Conservation (phyloP, 2,113 vertebrate species). For the Phaethon lepturus region DNA sequence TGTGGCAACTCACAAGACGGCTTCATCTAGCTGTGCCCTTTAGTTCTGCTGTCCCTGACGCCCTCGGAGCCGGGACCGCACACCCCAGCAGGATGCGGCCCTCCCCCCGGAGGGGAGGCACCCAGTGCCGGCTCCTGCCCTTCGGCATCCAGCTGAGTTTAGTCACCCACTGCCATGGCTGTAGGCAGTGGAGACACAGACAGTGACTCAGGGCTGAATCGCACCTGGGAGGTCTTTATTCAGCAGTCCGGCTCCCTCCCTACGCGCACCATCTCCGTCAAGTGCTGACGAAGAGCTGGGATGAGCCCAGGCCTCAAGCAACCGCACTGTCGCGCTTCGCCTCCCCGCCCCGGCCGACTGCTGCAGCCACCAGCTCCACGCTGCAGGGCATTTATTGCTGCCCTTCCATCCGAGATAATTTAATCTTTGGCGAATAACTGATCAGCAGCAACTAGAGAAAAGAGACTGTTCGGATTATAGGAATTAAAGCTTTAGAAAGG, state of each 20-base stretch:
- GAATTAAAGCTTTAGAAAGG: slow-evolving; percentile 21
- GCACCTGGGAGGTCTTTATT: not conserved
- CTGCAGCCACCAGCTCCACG: not conserved
- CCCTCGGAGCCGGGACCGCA: fast-evolving
- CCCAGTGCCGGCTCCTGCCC: fast-evolving
- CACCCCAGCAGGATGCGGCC: fast-evolving
- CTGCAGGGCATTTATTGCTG: not conserved
- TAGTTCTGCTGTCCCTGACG: fast-evolving
- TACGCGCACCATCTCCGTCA: fast-evolving
- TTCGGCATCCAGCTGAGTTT: fast-evolving
- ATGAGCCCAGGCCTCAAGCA: not conserved
- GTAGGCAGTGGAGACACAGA: not conserved
- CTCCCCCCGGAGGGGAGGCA: not conserved
- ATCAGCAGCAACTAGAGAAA: not conserved
- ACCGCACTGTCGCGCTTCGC: fast-evolving
- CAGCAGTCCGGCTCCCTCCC: not conserved
- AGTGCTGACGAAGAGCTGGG: fast-evolving
- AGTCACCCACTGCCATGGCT: not conserved
- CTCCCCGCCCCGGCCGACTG: not conserved
- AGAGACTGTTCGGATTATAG: not conserved
- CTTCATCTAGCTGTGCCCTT: not conserved
- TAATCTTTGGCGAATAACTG: not conserved
- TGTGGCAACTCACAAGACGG: fast-evolving
- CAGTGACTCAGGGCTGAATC: slow-evolving; percentile 21
- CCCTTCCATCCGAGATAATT: not conserved